Conservation (phyloP, 1,140 invertebrate species). For the Polyergus mexicanus region DNA sequence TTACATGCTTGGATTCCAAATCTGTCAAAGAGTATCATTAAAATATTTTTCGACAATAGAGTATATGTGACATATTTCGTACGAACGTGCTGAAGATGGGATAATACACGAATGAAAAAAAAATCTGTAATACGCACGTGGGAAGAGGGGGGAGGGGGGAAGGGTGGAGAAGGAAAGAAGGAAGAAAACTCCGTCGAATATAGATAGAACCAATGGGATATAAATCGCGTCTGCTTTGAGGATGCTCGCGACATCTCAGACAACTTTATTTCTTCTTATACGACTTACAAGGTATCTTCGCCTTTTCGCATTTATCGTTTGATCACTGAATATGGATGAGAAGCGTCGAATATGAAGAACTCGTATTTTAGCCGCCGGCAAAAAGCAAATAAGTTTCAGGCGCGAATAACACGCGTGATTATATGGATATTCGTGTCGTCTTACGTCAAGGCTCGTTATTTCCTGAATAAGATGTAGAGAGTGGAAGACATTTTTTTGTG, state of each 20-base stretch:
- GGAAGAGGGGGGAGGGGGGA: too few relatives aligned
- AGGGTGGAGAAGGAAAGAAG: background rate
- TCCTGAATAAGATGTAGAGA: background rate
- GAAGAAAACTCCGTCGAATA: constrained; percentile 11
- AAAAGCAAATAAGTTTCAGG: constrained; percentile 58
- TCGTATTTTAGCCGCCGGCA: constrained; percentile 17
- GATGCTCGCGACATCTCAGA: constrained; percentile 38
- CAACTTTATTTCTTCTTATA: constrained; percentile 35
- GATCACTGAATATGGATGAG: constrained; percentile 58
- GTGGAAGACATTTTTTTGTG: background rate
- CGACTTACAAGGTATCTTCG: constrained; percentile 40
- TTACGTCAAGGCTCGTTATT: constrained; percentile 33
- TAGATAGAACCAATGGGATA: constrained; percentile 20
- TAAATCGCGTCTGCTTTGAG: constrained; percentile 47
- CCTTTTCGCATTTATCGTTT: constrained; percentile 52
- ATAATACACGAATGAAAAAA: constrained; percentile 28
- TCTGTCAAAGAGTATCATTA: background rate
- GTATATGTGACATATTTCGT: background rate
- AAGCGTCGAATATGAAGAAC: constrained; percentile 6
- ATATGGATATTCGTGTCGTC: constrained; percentile 38
- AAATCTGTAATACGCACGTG: constrained; percentile 2
- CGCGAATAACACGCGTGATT: constrained; percentile 44
- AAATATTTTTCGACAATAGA: constrained; percentile 17
- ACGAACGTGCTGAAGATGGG: background rate
- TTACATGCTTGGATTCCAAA: background rate